These are phyloP conservation scores for Zenarchopterus dispar DNA, from an alignment of 2,797 vertebrate genomes.

Conservation along the genomic window DNA sequence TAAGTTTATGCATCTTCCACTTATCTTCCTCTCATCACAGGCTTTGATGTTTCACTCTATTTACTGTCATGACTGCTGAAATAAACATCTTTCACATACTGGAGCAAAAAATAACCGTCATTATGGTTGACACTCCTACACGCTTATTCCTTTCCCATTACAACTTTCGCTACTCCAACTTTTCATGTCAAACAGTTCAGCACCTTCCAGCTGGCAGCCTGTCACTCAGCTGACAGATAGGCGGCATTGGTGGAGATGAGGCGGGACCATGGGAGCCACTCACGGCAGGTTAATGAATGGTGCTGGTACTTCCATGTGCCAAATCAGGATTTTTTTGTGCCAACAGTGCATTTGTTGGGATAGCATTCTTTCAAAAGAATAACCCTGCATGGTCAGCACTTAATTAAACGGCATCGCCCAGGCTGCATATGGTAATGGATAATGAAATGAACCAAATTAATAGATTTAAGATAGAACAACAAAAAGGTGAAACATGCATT, in stretches of 20 bases:
- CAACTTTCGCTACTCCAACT: constrained; percentile 30
- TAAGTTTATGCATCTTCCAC: background rate
- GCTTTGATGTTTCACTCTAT: constrained; percentile 11
- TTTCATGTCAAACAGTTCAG: constrained; percentile 56
- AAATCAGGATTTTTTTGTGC: constrained; percentile 53
- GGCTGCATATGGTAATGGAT: constrained; percentile 10
- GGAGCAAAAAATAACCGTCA: constrained; percentile 32
- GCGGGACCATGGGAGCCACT: constrained; percentile 32
- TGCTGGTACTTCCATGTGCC: constrained; percentile 46
- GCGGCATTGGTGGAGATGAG: constrained; percentile 26
- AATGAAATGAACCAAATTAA: background rate
- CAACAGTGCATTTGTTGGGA: constrained; percentile 38
- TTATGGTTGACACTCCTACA: constrained; percentile 41
- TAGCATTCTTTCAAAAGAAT: constrained; percentile 20
- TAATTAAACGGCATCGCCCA: constrained; percentile 3
- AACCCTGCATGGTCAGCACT: constrained; percentile 44
- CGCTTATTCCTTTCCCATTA: constrained; percentile 28
- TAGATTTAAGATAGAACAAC: background rate
- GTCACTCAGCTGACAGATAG: constrained; percentile 58
- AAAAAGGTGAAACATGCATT: background rate
- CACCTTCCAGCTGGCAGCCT: constrained; percentile 49
- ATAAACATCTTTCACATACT: constrained; percentile 47
- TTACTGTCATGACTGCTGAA: constrained; percentile 29
- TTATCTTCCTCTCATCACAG: constrained; percentile 1
- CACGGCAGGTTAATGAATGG: constrained; percentile 69